Conservation (phyloP, 2,888 invertebrate species). For the Latheticus oryzae region DNA sequence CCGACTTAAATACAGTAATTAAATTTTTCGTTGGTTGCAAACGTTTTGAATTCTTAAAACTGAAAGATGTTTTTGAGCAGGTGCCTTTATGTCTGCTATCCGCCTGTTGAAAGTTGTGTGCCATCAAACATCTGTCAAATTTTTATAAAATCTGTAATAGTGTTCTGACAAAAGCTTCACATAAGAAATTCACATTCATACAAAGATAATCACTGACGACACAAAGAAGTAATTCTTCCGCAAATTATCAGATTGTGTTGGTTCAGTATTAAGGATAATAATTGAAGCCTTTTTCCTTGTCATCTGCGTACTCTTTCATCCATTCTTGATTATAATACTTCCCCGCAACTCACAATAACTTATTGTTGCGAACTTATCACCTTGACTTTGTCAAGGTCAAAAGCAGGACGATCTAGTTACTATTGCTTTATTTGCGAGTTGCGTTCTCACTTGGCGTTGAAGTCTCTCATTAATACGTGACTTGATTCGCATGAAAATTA, state of each 20-base stretch:
- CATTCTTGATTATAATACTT: conserved; percentile 1
- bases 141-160: conserved; percentile 12
- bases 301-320: conserved; percentile 9
- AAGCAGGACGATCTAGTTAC: conserved; percentile 5
- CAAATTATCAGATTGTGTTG: conserved; percentile 3
- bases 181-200: too few species aligned
- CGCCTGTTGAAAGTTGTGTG: too few species aligned
- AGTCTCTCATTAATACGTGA: conserved; percentile 1
- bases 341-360: not conserved
- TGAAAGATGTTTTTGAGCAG: too few species aligned
- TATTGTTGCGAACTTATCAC: conserved; percentile 18
- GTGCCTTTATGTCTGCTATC: too few species aligned
- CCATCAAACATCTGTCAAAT: conserved; percentile 9
- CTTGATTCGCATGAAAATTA: too few species aligned
- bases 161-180: too few species aligned
- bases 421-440: conserved; percentile 2
- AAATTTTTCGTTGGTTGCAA: too few species aligned
- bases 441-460: not conserved
- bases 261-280: too few species aligned
- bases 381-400: conserved; percentile 13
- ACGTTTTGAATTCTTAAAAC: too few species aligned
- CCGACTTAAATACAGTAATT: too few species aligned
- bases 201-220: too few species aligned
- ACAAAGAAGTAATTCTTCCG: conserved; percentile 4
- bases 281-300: conserved; percentile 3